Evolutionary conservation across 2,797 vertebrate genomes (phyloP), one percentile per base, ranked within the genome.

Genomic region (Ptychadena robeensis): DNA sequence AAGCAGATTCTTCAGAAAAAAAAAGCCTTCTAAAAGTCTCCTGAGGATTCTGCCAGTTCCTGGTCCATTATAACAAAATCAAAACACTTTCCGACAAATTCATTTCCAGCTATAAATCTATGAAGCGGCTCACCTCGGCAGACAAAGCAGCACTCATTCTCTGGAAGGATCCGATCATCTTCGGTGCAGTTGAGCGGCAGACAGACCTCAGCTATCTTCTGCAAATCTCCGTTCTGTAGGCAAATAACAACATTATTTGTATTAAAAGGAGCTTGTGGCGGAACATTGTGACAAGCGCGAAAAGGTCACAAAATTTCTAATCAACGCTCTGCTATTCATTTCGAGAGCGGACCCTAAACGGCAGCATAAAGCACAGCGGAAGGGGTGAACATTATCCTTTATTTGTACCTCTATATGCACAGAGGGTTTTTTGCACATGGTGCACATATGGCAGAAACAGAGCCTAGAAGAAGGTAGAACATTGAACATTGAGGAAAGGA

Each of bases 81-180:
- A 53, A 53, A 53, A 22, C 9, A 10, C 18, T 53, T 53, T 53
- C 15, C 6, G 18, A 53, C 18, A 53, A n/a, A 22, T 53, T 53
- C 18, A 22, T 9, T 53, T 53, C 44, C 18, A 22, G 18, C 44
- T 53, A 22, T 53, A 53, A 53, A 53, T 53, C 44, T 53, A 18
- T 53, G 44, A 53, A 53, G 44, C 44, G 44, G 15, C 94, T 89
- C 91, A 98, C 97, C 97, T 96, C 90, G 91, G 84, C 97, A 99
- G 81, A 99, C 96, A 22, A 93, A 95, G 90, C 97, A 99, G 85
- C 97, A 99, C 53, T 95, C 93, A 88, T 95, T 95, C 86, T 98
- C 97, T 0, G 96, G 97, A 79, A 98, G 86, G 83, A 98, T 89
- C 6, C 94, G 96, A 15, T 98, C 96, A 35, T 85, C 85, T 80